Conservation (phyloP, 2,888 invertebrate species). For the Oegoconia quadripuncta region DNA sequence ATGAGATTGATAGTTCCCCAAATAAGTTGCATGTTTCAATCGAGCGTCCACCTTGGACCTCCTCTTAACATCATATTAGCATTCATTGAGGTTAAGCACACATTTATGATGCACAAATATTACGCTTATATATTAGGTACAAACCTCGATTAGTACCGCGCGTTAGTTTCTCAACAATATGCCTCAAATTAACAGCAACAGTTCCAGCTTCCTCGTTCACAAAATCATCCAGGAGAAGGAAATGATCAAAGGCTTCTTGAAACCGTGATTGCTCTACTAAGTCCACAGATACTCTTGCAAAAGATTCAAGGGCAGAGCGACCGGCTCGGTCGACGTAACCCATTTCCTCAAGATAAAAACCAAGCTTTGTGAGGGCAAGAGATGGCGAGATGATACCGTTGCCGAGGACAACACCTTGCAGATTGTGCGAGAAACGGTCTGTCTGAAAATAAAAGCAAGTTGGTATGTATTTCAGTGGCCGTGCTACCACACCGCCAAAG, state of each 20-base stretch:
- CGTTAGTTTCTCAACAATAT: constrained; percentile 55
- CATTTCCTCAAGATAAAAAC: constrained; percentile 67
- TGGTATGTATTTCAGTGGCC: no score
- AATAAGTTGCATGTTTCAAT: no score
- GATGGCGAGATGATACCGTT: constrained; percentile 91
- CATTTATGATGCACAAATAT: no score
- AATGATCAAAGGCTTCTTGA: constrained; percentile 80
- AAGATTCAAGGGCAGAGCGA: constrained; percentile 72
- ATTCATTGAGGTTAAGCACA: no score
- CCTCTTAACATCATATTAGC: no score
- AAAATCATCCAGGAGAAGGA: constrained; percentile 78
- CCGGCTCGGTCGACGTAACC: constrained; percentile 84
- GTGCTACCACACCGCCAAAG: no score
- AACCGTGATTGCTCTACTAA: no score
- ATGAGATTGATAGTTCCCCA: no score
- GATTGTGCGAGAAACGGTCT: constrained; percentile 77
- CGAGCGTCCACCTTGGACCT: no score
- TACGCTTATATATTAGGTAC: no score
- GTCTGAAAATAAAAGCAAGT: constrained; percentile 67
- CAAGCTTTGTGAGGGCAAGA: constrained; percentile 50
- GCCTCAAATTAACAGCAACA: constrained; percentile 84
- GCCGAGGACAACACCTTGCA: constrained; percentile 88
- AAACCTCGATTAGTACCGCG: constrained; percentile 14
- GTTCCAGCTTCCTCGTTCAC: constrained; percentile 80
- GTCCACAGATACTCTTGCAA: constrained; percentile 68